These are phyloP conservation scores for Eudorcas thomsonii DNA, from an alignment of 2,113 vertebrate genomes.

Conservation along the genomic window DNA sequence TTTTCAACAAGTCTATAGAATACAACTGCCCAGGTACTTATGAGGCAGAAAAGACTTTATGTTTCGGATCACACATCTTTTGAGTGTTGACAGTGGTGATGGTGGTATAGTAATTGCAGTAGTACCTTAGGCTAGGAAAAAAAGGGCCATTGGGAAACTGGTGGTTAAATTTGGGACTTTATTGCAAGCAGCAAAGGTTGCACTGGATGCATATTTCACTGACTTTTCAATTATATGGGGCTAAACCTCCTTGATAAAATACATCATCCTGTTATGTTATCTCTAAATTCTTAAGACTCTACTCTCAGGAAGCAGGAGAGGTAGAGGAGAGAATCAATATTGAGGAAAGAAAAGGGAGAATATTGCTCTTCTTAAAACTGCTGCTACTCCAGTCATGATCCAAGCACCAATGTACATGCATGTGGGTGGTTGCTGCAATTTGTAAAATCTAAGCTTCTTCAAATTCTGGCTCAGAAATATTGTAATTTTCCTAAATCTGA, in stretches of 20 bases:
- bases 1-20: neutral
- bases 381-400: neutral
- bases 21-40: neutral
- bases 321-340: neutral
- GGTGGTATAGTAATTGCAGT: neutral
- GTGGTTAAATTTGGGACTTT: neutral
- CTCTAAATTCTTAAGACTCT: neutral
- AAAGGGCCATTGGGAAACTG: neutral
- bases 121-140: neutral
- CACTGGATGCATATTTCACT: neutral
- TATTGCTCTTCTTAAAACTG: neutral
- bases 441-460: neutral
- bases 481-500: constrained; percentile 25
- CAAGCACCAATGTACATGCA: neutral
- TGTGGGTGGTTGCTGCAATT: neutral
- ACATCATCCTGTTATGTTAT: neutral
- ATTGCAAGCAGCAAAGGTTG: neutral
- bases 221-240: neutral
- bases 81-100: neutral
- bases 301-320: neutral
- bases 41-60: neutral
- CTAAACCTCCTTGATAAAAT: neutral
- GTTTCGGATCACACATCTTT: neutral
- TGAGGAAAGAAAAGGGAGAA: neutral
- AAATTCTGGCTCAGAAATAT: constrained; percentile 27